Base-by-base conservation (phyloP, 2,888 invertebrate genomes). In the Caenorhabditis zanzibari region DNA sequence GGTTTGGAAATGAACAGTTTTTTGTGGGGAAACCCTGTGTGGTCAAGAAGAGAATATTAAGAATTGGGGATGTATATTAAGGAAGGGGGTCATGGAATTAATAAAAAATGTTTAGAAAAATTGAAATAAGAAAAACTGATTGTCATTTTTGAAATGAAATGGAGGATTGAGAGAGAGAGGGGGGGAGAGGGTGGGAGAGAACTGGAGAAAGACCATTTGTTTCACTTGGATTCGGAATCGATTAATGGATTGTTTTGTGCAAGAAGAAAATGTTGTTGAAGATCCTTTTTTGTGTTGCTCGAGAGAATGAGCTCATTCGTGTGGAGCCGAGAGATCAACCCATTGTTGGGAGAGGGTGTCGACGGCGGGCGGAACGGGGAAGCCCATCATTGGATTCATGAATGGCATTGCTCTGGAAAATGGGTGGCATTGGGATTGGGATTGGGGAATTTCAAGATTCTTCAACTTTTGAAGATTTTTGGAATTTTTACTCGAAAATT, bases 301-400 rank as follows among this genome's bases (percentile, higher is more conserved):
- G n/a, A n/a, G n/a, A n/a, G n/a, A 16, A 12, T 19, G n/a, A n/a
- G 3, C 6, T 44, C 24, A 81, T 73, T 72, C 68, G 58, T 68
- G 80, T 32, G 73, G 68, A 58, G 68, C 47, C 54, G 73, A 71
- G 58, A 64, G 63, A 56, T 77, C 77, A 38, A 71, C 69, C 77
- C 77, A 77, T 54, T 63, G 77, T 26, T 61, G 82, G 19, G 79
- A 77, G 35, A 82, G 38, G 1, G 76, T 77, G 14, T 82, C 82
- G 24, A 82, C 76, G 7, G 52, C 41, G 3, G 82, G 82, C 3
- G 82, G 56, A 22, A 82, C 68, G 38, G 54, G 68, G 76, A 82
- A 82, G 2, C 76, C 44, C 76, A 87, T 85, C 87, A 87, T 87
- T 47, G 84, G 85, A 49, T 77, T 81, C 83, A 87, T 84, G 64